Evolutionary conservation across 2,888 invertebrate genomes (phyloP).

Genomic region (Trachelus iudaicus): DNA sequence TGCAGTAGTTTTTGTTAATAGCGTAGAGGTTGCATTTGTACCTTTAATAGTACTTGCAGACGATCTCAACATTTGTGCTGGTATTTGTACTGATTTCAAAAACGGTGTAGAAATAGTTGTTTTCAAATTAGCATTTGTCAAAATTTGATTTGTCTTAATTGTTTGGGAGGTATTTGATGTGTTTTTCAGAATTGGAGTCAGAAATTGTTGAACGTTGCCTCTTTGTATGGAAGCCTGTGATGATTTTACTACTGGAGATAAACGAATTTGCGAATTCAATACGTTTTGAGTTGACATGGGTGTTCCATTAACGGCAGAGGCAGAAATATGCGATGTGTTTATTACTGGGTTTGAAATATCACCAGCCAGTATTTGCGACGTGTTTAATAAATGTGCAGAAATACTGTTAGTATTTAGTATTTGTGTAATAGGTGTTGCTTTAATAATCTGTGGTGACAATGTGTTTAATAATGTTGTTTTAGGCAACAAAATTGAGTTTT

Average conservation of each 20-base stretch:
- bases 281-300: conserved; percentile 33
- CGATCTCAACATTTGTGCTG: conserved; percentile 48
- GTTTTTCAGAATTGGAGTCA: conserved; percentile 44
- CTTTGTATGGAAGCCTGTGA: conserved; percentile 38
- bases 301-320: conserved; percentile 12
- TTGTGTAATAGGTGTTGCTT: conserved; percentile 49
- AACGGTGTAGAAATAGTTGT: conserved; percentile 12
- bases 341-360: conserved; percentile 35
- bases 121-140: conserved; percentile 15
- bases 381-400: conserved; percentile 43
- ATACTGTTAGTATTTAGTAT: conserved; percentile 42
- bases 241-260: conserved; percentile 44
- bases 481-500: conserved; percentile 51
- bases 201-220: conserved; percentile 43
- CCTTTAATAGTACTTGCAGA: conserved; percentile 29
- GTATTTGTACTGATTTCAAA: conserved; percentile 49
- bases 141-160: conserved; percentile 17
- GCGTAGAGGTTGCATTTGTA: conserved; percentile 16
- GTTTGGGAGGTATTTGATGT: conserved; percentile 24
- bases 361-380: conserved; percentile 41
- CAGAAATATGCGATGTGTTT: conserved; percentile 16
- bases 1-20: conserved; percentile 24
- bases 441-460: conserved; percentile 49
- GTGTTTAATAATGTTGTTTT: conserved; percentile 49
- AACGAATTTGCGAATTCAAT: conserved; percentile 39